Base-by-base conservation (phyloP, 1,140 invertebrate genomes). In the Scaptomyza hsui region DNA sequence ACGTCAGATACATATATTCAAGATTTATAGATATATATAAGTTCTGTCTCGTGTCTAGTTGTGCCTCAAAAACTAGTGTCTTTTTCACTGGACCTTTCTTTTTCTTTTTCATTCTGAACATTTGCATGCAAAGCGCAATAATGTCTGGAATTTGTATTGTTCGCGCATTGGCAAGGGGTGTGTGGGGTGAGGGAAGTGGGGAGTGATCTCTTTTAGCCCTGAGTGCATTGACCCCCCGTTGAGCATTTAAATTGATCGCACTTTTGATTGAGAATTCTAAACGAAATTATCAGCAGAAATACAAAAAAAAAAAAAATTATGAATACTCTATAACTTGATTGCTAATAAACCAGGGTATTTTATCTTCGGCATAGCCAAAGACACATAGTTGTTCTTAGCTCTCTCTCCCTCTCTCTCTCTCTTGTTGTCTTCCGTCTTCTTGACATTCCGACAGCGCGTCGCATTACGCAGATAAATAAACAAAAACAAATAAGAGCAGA, bases 391-490 rank as follows among this genome's bases (percentile, higher is more conserved):
- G 18, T 49, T 41, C 24, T 24, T 24, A 26, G n/a, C 18, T 41
- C 13, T 13, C 26, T 29, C 37, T 47, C 3, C 26, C 21, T 13
- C 19, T 1, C 9, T 19, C 9, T 41, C 62, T 26, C 7, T 52
- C 21, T n/a, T n/a, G n/a, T n/a, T 19, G 55, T 35, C 45, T 18
- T 32, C 49, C 26, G 64, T 32, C 49, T 13, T 64, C 61, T 68
- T 68, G 62, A 55, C 55, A 67, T 72, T 49, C 42, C 49, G 64
- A 72, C 64, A 72, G 64, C 70, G 44, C 41, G 57, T 69, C 64
- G 56, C 64, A 69, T 69, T 72, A 72, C 70, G 51, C 70, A 72
- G 70, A 70, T 70, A 70, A 70, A 69, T 52, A 69, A 69, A 55
- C 56, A 72, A 68, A 64, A 41, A 64, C 44, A 57, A 56, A 57